A percentile compares a stretch with the other conserved stretches of the same genome.
phyloP scores from a whole-genome alignment of 2,113 vertebrate genomes.

The Pygoscelis antarcticus region DNA sequence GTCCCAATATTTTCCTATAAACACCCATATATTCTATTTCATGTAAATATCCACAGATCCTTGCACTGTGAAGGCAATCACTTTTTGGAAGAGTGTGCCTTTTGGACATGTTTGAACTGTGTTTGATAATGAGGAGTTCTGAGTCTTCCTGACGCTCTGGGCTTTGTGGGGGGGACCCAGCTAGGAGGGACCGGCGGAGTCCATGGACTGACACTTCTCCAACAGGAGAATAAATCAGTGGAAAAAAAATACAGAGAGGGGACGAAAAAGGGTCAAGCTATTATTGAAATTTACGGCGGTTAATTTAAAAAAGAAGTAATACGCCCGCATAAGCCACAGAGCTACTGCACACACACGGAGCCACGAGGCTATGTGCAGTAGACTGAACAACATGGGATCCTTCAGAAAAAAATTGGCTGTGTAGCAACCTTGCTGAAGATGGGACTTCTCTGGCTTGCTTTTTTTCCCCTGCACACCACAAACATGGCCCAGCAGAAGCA shows the following conservation, averaged over 20 bases:
- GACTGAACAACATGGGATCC: not conserved
- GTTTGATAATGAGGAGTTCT: not conserved
- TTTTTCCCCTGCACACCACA: not conserved
- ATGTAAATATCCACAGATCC: not conserved
- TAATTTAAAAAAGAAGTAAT: not conserved
- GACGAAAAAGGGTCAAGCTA: not conserved
- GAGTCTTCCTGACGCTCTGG: not conserved
- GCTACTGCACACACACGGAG: not conserved
- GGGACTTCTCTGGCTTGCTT: not conserved
- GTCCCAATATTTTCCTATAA: not conserved
- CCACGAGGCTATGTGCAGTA: not conserved
- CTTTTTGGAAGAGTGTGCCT: not conserved
- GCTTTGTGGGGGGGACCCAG: not conserved
- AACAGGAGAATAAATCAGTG: not conserved
- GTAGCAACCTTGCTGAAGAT: not conserved
- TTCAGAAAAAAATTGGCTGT: not conserved
- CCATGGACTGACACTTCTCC: not conserved
- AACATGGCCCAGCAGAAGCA: not conserved
- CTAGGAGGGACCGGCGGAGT: not conserved
- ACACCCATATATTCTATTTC: not conserved
- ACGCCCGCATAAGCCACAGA: fast-evolving
- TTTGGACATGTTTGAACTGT: not conserved
- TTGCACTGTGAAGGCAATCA: not conserved
- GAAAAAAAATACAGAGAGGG: not conserved
- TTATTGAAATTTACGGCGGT: not conserved